Base-by-base conservation (phyloP, 2,113 vertebrate species). In the Craseonycteris thonglongyai region DNA sequence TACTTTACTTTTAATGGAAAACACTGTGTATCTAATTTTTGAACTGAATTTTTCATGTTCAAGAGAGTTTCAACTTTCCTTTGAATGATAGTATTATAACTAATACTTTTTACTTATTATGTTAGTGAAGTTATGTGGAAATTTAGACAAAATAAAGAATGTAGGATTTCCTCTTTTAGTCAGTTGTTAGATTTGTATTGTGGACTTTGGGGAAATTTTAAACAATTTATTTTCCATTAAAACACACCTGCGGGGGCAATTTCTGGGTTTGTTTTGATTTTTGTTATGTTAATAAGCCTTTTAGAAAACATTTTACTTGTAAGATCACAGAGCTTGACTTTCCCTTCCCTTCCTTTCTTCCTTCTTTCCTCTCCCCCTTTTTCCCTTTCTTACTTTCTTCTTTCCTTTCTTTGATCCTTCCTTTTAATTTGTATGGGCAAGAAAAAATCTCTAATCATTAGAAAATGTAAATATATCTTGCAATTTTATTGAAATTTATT, bases 211-310 rank as follows among this genome's bases (percentile, higher is more conserved):
- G 8, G 19, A 66, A 76, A 28, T 7, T 80, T 71, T 88, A 75
- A 92, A 56, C 24, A n/a, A 63, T 61, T 83, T 66, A 56, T 47
- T 95, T 96, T 88, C 30, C 30, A 61, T 81, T 92, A 91, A 80
- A 82, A 63, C 13, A 69, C 30, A 72, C 6, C 26, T 74, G 12
- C 75, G 1, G 16, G 8, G 7, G 42, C 14, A 76, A 13, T 69
- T 56, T 42, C 8, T 59, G 56, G 9, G 9, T 59, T 26, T 59
- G 18, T 4, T 74, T 82, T 66, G 6, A 7, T 24, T 83, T 88
- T 80, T 94, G 24, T 84, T 91, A 80, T 28, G 7, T 74, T 82
- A 89, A 63, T 51, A 84, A 66, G 26, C 8, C 58, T 84, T 83
- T 89, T 78, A 65, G 45, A 40, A 47, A 51, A 93, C 69, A 58